Evolutionary conservation across 2,113 vertebrate species (phyloP).

Genomic region (Seriola aureovittata): DNA sequence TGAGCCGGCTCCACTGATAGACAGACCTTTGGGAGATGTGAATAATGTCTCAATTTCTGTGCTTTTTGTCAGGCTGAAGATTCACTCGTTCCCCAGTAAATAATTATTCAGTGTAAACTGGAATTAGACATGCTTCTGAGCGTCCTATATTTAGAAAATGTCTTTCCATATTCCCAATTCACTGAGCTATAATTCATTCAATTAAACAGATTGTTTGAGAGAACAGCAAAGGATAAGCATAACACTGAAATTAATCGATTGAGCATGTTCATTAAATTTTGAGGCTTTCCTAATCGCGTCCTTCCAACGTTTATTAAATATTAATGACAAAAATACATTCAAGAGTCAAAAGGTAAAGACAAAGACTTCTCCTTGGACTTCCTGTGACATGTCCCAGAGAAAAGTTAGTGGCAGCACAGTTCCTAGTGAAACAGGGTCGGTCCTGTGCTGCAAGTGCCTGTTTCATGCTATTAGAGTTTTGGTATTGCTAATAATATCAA

Average conservation of each 20-base stretch:
- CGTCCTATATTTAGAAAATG: slow-evolving; percentile 69
- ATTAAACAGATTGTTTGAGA: slow-evolving; percentile 50
- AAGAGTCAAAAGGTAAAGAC: neutral
- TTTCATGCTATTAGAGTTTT: neutral
- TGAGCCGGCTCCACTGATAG: slow-evolving; percentile 36
- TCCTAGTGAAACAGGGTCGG: neutral
- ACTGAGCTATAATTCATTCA: slow-evolving; percentile 52
- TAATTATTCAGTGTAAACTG: slow-evolving; percentile 66
- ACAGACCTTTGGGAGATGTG: slow-evolving; percentile 48
- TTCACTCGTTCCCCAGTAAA: slow-evolving; percentile 54
- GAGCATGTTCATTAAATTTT: slow-evolving; percentile 36
- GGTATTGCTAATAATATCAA: neutral
- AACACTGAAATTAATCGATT: slow-evolving; percentile 54
- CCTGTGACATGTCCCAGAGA: neutral
- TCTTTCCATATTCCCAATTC: slow-evolving; percentile 46
- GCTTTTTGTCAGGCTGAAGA: slow-evolving; percentile 44
- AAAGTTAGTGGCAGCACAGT: neutral
- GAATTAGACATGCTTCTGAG: slow-evolving; percentile 62
- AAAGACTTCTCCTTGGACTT: neutral
- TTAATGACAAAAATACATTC: slow-evolving; percentile 27
- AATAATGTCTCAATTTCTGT: slow-evolving; percentile 51
- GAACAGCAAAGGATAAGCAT: slow-evolving; percentile 23
- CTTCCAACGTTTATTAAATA: neutral
- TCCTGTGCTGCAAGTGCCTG: neutral
- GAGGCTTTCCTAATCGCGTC: slow-evolving; percentile 29